phyloP scores from a whole-genome alignment of 2,113 vertebrate genomes.

The Sminthopsis crassicaudata region DNA sequence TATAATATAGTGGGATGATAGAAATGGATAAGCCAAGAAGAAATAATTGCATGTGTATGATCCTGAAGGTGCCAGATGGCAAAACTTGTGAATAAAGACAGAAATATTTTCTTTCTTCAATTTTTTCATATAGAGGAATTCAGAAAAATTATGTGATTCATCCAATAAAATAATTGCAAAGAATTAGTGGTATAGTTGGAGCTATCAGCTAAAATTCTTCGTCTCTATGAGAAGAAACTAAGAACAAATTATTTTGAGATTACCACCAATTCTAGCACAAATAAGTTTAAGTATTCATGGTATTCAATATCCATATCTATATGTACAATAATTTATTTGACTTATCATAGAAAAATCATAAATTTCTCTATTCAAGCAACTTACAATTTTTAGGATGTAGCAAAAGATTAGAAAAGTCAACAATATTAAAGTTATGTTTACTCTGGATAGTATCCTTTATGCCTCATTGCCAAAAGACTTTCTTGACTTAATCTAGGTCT shows the following conservation, averaged over 20 bases:
- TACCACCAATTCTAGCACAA: neutral
- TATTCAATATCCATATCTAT: neutral
- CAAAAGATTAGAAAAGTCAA: neutral
- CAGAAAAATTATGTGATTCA: neutral
- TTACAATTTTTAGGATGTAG: neutral
- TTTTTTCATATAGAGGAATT: neutral
- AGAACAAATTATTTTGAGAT: neutral
- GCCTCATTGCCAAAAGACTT: neutral
- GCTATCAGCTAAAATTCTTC: neutral
- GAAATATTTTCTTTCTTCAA: neutral
- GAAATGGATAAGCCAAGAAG: neutral
- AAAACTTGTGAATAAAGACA: neutral
- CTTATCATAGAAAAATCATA: neutral
- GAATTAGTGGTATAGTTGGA: neutral
- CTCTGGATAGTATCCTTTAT: neutral
- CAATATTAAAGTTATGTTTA: neutral
- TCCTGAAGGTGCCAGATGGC: neutral
- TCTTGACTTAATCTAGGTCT: neutral
- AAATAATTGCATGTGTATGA: neutral
- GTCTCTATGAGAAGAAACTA: neutral
- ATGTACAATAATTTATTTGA: neutral
- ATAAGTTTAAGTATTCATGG: neutral
- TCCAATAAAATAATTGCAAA: neutral
- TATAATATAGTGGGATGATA: neutral
- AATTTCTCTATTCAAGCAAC: no score